These are phyloP conservation scores for Antechinus stuartii DNA, from an alignment of 2,113 vertebrate genomes.

Conservation along the genomic window DNA sequence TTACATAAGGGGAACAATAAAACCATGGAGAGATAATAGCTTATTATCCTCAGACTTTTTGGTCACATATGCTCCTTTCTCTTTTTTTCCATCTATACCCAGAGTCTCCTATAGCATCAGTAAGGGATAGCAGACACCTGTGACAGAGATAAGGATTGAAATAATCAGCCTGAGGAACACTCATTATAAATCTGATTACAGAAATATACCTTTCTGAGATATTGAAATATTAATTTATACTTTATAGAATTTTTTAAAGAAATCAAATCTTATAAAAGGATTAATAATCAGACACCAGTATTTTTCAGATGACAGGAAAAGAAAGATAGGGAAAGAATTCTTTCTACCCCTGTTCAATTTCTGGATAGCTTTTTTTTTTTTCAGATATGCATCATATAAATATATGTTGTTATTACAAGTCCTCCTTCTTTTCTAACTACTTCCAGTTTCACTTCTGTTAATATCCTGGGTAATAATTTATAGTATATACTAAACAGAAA, in stretches of 20 bases:
- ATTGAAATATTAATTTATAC: constrained; percentile 66
- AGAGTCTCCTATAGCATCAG: neutral
- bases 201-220: constrained; percentile 40
- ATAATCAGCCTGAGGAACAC: constrained; percentile 38
- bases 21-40: neutral
- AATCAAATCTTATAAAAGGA: constrained; percentile 41
- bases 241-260: constrained; percentile 44
- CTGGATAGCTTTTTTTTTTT: neutral
- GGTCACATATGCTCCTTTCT: neutral
- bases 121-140: neutral
- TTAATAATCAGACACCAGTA: constrained; percentile 14
- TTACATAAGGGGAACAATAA: neutral
- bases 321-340: constrained; percentile 7
- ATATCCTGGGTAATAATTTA: neutral
- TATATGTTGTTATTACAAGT: neutral
- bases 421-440: too few species aligned
- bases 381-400: constrained; percentile 19
- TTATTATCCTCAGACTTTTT: neutral
- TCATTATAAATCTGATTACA: constrained; percentile 53
- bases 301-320: constrained; percentile 21
- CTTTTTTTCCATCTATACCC: constrained; percentile 20
- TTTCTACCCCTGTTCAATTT: neutral
- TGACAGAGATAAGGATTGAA: constrained; percentile 24
- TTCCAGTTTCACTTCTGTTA: neutral
- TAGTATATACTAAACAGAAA: too few species aligned